These are phyloP conservation scores for Arrhopalites spinosus DNA, from an alignment of 2,888 invertebrate species.

Conservation along the genomic window DNA sequence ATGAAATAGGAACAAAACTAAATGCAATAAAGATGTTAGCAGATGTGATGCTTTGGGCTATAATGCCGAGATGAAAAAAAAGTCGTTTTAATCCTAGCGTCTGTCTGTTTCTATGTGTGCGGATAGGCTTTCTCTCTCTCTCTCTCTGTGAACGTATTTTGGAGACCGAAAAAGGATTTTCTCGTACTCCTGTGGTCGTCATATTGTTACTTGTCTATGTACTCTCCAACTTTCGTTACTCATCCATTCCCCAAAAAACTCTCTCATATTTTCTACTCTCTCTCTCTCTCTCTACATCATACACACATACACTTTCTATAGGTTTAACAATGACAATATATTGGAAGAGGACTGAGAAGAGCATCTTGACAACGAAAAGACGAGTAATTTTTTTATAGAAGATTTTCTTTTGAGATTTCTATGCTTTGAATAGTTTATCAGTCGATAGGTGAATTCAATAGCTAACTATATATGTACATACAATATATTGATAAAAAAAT, in stretches of 20 bases:
- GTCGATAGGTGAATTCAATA: conserved; percentile 21
- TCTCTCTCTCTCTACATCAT: conserved; percentile 8
- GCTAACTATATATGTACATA: neutral
- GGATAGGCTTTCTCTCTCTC: conserved; percentile 37
- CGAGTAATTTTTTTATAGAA: too few relatives aligned
- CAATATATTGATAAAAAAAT: too few relatives aligned
- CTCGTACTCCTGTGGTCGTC: conserved; percentile 39
- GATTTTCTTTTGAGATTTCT: neutral
- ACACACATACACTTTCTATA: neutral
- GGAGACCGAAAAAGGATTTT: conserved; percentile 47
- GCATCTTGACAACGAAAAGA: neutral
- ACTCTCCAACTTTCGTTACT: neutral
- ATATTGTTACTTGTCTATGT: conserved; percentile 27
- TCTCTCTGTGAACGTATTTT: conserved; percentile 35
- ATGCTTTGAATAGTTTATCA: neutral
- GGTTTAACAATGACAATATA: neutral
- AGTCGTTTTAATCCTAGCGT: conserved; percentile 48
- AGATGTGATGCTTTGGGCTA: conserved; percentile 49
- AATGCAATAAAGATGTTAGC: conserved; percentile 51
- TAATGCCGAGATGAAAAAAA: conserved; percentile 46
- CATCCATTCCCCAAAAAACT: neutral
- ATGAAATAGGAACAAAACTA: conserved; percentile 40
- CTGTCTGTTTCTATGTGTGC: conserved; percentile 39
- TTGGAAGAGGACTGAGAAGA: neutral
- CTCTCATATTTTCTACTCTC: neutral